Evolutionary conservation across 1,140 invertebrate genomes (phyloP), one percentile per base, ranked within the genome.

Genomic region (Sarcophaga peregrina): DNA sequence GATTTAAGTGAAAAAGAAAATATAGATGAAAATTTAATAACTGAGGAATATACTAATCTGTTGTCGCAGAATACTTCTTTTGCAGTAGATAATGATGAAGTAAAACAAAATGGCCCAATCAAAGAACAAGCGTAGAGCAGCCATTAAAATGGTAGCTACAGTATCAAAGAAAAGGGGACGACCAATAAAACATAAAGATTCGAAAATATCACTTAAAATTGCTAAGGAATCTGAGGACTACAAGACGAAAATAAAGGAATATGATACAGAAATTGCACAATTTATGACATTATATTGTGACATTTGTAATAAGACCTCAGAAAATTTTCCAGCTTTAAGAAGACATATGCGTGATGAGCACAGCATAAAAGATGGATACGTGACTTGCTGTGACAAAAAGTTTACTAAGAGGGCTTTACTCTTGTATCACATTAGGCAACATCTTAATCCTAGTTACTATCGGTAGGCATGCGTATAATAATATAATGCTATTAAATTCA

Each of bases 301-400:
- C 58, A 45, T 90, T 37, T 90, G 88, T 37, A 84, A 86, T 62
- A 85, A 83, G 82, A 85, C 83, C 0, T 84, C 85, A 74, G 83
- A 85, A 17, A 89, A 86, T 3, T 90, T 90, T 10, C 84, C 86
- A 0, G 52, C 83, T 17, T 83, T 90, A 1, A 85, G 85, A 83
- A 85, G 86, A 83, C 89, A 90, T 83, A 89, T 88, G 87, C 48
- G 84, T 74, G 82, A 85, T 46, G 54, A 25, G 25, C 89, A 90
- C 13, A 83, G 85, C 11, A 78, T 78, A 25, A 84, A 84, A 62
- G 85, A 86, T 62, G 89, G 89, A 15, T 90, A 90, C 68, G 86
- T 86, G 15, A 73, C 85, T 13, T 90, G 89, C 45, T 90, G 89
- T 82, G 86, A 90, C 50, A 89, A 87, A 62, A 90, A 90, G 82